phyloP scores from a whole-genome alignment of 1,140 invertebrate species.

The Drosophila sulfurigaster region DNA sequence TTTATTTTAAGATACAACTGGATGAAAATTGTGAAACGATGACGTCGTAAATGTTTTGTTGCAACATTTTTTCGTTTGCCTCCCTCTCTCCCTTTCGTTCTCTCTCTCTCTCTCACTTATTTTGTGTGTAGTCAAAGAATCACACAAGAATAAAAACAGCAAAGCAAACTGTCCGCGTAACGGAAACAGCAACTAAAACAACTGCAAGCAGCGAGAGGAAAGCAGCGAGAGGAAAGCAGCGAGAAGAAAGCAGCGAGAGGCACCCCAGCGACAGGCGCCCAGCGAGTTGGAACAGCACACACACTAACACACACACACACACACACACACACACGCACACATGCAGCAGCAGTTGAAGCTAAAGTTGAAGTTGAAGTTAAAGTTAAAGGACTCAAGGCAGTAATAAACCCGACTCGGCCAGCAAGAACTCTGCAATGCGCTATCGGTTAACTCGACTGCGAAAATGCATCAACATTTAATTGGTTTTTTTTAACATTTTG shows the following conservation, averaged over 20 bases:
- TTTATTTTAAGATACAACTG: constrained; percentile 71
- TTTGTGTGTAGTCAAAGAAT: constrained; percentile 37
- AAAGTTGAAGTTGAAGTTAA: neutral
- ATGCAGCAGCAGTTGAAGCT: neutral
- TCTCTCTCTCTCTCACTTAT: neutral
- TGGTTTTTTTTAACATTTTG: too few species aligned
- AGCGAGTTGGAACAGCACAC: constrained; percentile 23
- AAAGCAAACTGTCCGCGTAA: constrained; percentile 82
- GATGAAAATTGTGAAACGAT: constrained; percentile 81
- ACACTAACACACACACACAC: neutral
- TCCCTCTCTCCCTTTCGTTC: neutral
- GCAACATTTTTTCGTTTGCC: constrained; percentile 61
- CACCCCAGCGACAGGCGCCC: constrained; percentile 6
- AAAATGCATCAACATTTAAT: neutral
- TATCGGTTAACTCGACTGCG: neutral
- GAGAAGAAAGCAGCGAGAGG: neutral
- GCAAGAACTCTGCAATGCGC: constrained; percentile 13
- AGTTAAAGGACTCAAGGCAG: too few species aligned
- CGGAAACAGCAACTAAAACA: constrained; percentile 77
- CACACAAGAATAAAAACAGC: constrained; percentile 65
- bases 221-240: constrained; percentile 43
- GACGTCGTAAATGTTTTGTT: constrained; percentile 83
- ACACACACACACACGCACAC: neutral
- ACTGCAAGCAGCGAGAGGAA: constrained; percentile 57
- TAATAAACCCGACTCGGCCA: neutral